Percentiles rank a stretch among this genome's conserved stretches.
These are phyloP conservation scores for Rhinopithecus roxellana DNA, from an alignment of 2,113 vertebrate species.

Conservation along the genomic window DNA sequence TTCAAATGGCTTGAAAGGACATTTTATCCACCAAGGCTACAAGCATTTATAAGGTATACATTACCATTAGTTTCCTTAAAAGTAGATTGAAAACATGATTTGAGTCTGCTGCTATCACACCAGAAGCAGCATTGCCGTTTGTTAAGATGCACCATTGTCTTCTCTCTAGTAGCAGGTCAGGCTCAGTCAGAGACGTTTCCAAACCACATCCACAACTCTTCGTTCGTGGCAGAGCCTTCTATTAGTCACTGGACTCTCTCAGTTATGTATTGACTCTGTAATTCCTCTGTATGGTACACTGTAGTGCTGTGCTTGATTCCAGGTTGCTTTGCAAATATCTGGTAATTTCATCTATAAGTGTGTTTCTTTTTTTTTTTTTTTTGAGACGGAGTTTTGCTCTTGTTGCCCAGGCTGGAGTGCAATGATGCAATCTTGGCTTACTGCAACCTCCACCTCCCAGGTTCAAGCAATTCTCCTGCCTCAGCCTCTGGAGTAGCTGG, in stretches of 20 bases:
- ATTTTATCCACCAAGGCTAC: constrained; percentile 24
- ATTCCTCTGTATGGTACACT: background rate
- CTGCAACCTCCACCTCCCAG: no score
- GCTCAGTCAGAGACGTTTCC: background rate
- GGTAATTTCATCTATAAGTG: background rate
- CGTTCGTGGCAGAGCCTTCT: accelerated
- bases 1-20: constrained; percentile 2
- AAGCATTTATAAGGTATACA: constrained; percentile 27
- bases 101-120: background rate
- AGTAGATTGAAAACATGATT: background rate
- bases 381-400: no score
- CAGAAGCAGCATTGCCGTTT: background rate
- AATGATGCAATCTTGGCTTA: no score
- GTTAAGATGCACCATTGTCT: background rate
- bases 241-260: accelerated
- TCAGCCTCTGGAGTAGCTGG: no score
- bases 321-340: background rate
- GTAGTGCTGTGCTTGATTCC: background rate
- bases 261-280: background rate
- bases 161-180: background rate
- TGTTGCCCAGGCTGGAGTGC: no score
- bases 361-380: background rate
- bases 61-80: constrained; percentile 30
- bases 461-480: no score
- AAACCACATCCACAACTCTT: no score